These are phyloP conservation scores for Rallus limicola DNA, from an alignment of 2,113 vertebrate genomes.

Conservation along the genomic window DNA sequence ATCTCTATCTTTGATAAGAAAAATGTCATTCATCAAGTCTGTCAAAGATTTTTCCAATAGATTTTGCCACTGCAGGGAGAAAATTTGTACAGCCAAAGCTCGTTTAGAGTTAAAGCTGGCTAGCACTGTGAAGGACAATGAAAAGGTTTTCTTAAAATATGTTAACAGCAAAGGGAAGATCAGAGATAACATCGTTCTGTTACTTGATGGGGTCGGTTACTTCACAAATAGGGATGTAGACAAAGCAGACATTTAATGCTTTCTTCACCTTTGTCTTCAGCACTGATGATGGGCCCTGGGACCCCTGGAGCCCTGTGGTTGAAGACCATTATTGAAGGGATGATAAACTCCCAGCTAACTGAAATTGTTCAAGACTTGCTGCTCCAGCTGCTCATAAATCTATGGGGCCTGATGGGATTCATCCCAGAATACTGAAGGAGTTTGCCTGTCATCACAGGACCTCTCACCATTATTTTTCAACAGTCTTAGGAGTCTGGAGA, in stretches of 20 bases:
- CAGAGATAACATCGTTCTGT: neutral
- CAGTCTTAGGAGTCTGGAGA: neutral
- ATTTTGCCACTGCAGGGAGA: neutral
- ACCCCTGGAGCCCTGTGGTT: fast-evolving
- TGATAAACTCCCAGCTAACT: neutral
- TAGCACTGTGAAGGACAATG: neutral
- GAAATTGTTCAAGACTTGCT: neutral
- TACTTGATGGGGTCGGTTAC: neutral
- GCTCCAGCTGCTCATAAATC: neutral
- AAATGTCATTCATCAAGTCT: neutral
- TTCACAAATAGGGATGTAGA: neutral
- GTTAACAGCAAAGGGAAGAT: neutral
- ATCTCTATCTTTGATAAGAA: neutral
- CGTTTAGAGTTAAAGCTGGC: neutral
- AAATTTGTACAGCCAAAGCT: neutral
- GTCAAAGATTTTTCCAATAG: neutral
- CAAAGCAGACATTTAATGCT: neutral
- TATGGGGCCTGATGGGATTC: neutral
- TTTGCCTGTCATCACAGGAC: fast-evolving
- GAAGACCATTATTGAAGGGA: neutral
- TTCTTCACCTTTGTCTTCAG: neutral
- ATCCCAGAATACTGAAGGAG: neutral
- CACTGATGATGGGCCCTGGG: neutral
- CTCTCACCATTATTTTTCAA: neutral
- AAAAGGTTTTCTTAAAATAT: neutral